Percentiles rank a stretch among this genome's conserved stretches.
Conservation (phyloP, 2,113 vertebrate genomes). For the Petaurus breviceps region DNA sequence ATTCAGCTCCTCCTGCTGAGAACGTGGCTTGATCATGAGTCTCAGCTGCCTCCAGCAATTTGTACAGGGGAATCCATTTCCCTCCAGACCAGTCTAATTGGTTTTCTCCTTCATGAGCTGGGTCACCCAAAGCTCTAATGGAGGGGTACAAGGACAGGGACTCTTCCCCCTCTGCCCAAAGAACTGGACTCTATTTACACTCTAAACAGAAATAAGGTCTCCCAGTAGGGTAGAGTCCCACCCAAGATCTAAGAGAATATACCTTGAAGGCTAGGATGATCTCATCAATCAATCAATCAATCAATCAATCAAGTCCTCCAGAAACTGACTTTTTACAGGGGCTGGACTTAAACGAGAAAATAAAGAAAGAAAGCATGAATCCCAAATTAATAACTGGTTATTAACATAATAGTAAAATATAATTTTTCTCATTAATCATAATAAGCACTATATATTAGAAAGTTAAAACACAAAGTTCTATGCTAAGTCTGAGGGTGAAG, state of each 20-base stretch:
- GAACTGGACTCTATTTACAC: neutral
- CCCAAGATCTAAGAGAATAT: neutral
- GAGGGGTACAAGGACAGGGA: neutral
- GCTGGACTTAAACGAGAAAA: neutral
- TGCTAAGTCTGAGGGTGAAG: neutral
- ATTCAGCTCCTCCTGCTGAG: neutral
- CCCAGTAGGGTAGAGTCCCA: neutral
- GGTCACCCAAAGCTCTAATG: neutral
- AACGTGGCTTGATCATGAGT: neutral
- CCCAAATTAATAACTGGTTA: neutral
- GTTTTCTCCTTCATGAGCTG: neutral
- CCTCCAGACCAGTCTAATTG: neutral
- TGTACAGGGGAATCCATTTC: neutral
- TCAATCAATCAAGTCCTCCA: neutral
- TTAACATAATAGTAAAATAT: neutral
- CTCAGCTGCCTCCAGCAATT: neutral
- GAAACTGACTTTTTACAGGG: neutral
- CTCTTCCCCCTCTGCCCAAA: neutral
- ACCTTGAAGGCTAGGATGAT: neutral
- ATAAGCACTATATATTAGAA: neutral
- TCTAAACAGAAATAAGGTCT: neutral
- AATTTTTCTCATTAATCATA: neutral
- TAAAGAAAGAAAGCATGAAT: neutral
- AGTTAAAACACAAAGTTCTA: neutral
- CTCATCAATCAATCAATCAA: neutral